Evolutionary conservation across 2,888 invertebrate species (phyloP).

Genomic region (Unio delphinus): DNA sequence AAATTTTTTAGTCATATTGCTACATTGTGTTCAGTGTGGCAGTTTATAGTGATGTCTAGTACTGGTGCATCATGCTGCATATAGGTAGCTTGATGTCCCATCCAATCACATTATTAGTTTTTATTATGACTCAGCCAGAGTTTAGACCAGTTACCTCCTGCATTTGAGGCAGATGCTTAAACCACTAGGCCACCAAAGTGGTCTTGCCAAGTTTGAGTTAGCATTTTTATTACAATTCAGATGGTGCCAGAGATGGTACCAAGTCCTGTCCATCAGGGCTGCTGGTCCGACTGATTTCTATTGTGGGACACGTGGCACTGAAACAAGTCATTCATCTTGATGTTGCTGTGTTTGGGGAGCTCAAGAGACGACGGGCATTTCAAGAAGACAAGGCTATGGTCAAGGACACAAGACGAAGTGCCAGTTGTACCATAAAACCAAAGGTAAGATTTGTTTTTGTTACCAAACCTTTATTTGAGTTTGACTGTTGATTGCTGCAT

Average conservation of each 20-base stretch:
- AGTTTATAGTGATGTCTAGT: too few relatives aligned
- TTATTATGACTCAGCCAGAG: too few relatives aligned
- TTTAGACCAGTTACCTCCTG: too few relatives aligned
- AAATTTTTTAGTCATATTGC: too few relatives aligned
- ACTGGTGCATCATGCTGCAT: too few relatives aligned
- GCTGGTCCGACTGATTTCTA: conserved; percentile 74
- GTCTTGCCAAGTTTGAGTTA: background rate
- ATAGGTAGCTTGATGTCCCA: too few relatives aligned
- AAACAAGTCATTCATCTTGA: conserved; percentile 88
- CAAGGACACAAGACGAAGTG: conserved; percentile 31
- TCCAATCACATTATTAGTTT: too few relatives aligned
- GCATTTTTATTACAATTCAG: conserved; percentile 1
- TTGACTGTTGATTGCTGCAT: background rate
- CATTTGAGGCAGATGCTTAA: too few relatives aligned
- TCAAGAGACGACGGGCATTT: conserved; percentile 79
- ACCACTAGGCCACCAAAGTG: too few relatives aligned
- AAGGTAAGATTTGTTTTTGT: conserved; percentile 7
- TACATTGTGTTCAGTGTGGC: too few relatives aligned
- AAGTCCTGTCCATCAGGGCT: conserved; percentile 37
- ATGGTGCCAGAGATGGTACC: background rate
- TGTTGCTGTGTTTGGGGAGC: conserved; percentile 85
- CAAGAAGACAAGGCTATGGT: conserved; percentile 64
- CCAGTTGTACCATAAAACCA: conserved; percentile 11
- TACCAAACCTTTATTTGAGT: background rate
- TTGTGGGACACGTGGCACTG: conserved; percentile 83